These are phyloP conservation scores for Halcyon chelicuti DNA, from an alignment of 2,797 vertebrate genomes.

Conservation along the genomic window DNA sequence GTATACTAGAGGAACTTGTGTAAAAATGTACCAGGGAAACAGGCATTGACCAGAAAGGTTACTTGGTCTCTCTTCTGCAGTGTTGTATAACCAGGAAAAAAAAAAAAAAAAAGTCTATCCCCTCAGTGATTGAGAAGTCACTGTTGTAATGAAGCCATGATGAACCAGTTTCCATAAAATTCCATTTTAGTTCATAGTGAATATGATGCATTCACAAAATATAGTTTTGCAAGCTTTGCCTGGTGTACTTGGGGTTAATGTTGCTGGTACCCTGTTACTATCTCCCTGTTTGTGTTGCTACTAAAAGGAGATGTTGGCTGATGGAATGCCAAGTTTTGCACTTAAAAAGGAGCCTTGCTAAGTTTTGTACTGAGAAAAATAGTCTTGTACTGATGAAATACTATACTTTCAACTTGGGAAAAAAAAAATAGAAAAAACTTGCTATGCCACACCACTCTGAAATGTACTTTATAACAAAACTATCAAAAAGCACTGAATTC, in stretches of 20 bases:
- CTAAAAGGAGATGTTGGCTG: not conserved
- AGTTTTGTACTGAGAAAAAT: not conserved
- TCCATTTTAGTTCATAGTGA: not conserved
- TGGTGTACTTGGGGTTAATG: constrained; percentile 7
- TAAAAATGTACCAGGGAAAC: not conserved
- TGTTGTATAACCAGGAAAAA: not conserved
- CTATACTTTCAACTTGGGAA: not conserved
- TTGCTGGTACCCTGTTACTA: not conserved
- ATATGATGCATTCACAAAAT: not conserved
- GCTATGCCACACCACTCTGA: not conserved
- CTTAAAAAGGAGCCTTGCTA: constrained; percentile 33
- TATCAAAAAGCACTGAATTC: not conserved
- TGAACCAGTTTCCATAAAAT: not conserved
- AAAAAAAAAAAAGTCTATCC: not conserved
- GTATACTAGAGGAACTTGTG: not conserved
- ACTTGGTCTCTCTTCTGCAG: not conserved
- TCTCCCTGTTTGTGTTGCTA: not conserved
- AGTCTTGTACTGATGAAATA: not conserved
- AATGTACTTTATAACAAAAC: constrained; percentile 10
- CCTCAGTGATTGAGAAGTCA: not conserved
- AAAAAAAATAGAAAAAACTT: constrained; percentile 11
- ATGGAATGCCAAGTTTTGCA: constrained; percentile 26
- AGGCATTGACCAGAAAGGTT: not conserved
- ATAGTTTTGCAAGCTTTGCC: not conserved
- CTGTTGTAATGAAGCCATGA: not conserved